Percentiles rank a stretch among this genome's conserved stretches.
Conservation (phyloP, 2,797 vertebrate genomes). For the Forpus xanthops region DNA sequence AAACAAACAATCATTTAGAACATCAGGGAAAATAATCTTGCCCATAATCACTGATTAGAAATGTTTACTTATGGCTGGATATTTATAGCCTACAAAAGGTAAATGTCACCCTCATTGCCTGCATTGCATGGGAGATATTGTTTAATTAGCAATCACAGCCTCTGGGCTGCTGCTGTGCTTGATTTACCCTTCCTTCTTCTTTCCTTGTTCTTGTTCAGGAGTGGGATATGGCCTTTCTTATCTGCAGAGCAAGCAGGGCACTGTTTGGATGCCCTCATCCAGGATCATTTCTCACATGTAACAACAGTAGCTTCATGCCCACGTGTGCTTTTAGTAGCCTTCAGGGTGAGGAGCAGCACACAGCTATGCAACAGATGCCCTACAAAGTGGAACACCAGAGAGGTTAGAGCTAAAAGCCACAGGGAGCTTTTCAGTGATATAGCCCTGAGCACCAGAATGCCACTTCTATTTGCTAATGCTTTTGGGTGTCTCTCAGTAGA, state of each 20-base stretch:
- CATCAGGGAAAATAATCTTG: conserved; percentile 41
- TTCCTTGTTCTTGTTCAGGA: neutral
- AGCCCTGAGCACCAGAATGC: neutral
- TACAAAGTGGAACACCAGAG: neutral
- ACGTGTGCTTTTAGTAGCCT: neutral
- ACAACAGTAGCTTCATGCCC: neutral
- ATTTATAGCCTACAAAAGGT: conserved; percentile 59
- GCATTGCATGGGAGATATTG: conserved; percentile 23
- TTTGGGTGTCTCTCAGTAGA: neutral
- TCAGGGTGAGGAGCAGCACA: neutral
- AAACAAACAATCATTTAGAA: conserved; percentile 56
- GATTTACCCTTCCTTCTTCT: neutral
- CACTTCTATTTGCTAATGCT: neutral
- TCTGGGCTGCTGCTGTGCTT: neutral
- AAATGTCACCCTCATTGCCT: conserved; percentile 58
- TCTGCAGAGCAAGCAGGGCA: neutral
- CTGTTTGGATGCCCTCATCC: neutral
- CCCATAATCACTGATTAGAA: conserved; percentile 59
- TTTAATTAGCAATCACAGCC: conserved; percentile 53
- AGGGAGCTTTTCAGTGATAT: neutral
- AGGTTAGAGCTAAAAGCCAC: neutral
- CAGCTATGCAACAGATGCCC: neutral
- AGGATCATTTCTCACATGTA: neutral
- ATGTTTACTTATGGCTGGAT: conserved; percentile 59
- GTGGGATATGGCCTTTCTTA: neutral